These are phyloP conservation scores for Crepidodera aurea DNA, from an alignment of 2,888 invertebrate species.

Conservation along the genomic window DNA sequence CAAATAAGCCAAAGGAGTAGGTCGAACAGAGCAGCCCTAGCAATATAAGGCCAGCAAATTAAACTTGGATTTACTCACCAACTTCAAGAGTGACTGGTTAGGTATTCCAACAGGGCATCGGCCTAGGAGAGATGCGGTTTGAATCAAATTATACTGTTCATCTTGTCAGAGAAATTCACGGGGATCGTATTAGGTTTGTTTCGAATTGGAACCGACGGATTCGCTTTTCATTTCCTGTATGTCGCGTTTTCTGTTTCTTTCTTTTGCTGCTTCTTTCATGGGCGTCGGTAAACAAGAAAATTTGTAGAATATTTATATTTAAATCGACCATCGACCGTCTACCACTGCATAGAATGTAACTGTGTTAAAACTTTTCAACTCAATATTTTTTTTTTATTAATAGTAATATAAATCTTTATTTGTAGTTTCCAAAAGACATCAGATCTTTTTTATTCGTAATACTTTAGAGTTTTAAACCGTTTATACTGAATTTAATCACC, in stretches of 20 bases:
- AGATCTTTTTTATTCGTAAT: too few relatives aligned
- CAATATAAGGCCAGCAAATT: slow-evolving; percentile 42
- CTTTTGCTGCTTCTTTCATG: slow-evolving; percentile 1
- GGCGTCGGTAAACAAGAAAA: too few relatives aligned
- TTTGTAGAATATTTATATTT: too few relatives aligned
- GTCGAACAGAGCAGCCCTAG: slow-evolving; percentile 37
- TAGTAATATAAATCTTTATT: too few relatives aligned
- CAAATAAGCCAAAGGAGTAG: slow-evolving; percentile 15
- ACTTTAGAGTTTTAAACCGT: too few relatives aligned
- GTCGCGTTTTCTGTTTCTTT: slow-evolving; percentile 14
- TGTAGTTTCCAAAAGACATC: too few relatives aligned
- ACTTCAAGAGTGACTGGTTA: slow-evolving; percentile 43
- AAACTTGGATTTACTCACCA: slow-evolving; percentile 55
- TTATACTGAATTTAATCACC: neutral
- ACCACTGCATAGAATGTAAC: too few relatives aligned
- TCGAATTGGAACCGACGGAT: slow-evolving; percentile 49
- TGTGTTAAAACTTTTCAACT: too few relatives aligned
- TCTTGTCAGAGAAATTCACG: slow-evolving; percentile 55
- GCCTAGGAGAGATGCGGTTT: slow-evolving; percentile 50
- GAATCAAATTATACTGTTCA: slow-evolving; percentile 58
- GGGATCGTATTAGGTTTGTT: slow-evolving; percentile 55
- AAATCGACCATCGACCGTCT: too few relatives aligned
- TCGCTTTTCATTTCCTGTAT: slow-evolving; percentile 28
- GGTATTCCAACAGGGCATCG: slow-evolving; percentile 52
- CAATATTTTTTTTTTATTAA: too few relatives aligned